Evolutionary conservation across 1,140 invertebrate species (phyloP).

Genomic region (Zophobas morio): DNA sequence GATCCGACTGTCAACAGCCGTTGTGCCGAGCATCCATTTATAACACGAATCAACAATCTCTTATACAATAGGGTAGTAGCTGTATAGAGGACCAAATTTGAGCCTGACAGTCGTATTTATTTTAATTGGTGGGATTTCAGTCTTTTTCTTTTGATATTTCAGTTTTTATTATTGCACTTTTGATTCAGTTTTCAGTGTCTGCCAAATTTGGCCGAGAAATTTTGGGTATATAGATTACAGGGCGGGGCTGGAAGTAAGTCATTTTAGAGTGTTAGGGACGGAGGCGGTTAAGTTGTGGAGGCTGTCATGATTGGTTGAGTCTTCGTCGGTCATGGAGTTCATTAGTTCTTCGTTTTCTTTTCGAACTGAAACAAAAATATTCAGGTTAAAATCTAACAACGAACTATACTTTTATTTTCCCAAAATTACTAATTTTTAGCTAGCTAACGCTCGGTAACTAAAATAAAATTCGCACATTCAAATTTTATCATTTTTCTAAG

Average conservation of each 20-base stretch:
- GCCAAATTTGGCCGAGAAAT: neutral
- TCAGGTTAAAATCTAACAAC: neutral
- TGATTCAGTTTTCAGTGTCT: neutral
- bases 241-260: conserved; percentile 7
- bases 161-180: neutral
- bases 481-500: too few relatives aligned
- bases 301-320: conserved; percentile 21
- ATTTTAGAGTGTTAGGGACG: conserved; percentile 39
- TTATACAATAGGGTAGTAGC: neutral
- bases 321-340: conserved; percentile 62
- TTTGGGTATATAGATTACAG: conserved; percentile 6
- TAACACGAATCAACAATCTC: conserved; percentile 12
- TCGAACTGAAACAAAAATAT: conserved; percentile 67
- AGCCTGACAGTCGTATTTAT: conserved; percentile 9
- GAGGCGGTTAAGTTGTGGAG: conserved; percentile 39
- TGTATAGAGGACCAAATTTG: conserved; percentile 15
- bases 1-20: neutral
- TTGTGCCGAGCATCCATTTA: conserved; percentile 25
- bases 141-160: conserved; percentile 20
- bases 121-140: neutral
- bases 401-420: too few relatives aligned
- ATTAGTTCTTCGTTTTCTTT: conserved; percentile 70
- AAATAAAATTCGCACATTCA: too few relatives aligned
- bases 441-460: too few relatives aligned
- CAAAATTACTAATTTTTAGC: too few relatives aligned